Evolutionary conservation across 1,140 invertebrate genomes (phyloP), one percentile per base, ranked within the genome.

Genomic region (Tetragnatha versicolor): DNA sequence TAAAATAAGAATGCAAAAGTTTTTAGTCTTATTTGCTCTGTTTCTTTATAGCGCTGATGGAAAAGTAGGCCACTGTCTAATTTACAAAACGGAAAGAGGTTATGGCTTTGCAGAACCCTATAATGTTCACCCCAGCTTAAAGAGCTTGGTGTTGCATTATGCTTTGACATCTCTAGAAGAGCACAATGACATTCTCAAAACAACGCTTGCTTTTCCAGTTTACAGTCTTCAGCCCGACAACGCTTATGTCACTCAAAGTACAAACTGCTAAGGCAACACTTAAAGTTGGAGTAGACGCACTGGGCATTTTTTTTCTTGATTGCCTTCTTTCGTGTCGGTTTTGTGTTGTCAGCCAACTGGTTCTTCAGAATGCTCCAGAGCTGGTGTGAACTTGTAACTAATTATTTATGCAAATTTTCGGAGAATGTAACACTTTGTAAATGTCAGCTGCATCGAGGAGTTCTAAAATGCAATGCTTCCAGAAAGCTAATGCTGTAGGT

Each of bases 31-130:
- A 60, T 31, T 60, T 60, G 9, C 17, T 22, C 39, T 55, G 25
- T 5, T 35, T 49, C 10, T 27, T 53, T 39, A 2, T 42, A 80
- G 79, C 5, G 95, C 93, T 84, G 93, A 94, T 82, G 91, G 91
- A 49, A 91, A 88, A 75, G 91, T 95, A 2, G 95, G 94, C 81
- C 96, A 98, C 86, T 98, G 96, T 87, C 94, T 96, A 82, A 96
- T 98, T 81, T 91, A 92, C 83, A 90, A 93, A 85, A 94, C 93
- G 55, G 91, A 93, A 81, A 89, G 91, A 80, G 95, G 94, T 10
- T 95, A 90, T 84, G 96, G 96, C 17, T 98, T 98, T 87, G 93
- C 95, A 0, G 95, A 97, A 82, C 95, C 95, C 9, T 97, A 94
- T 86, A 94, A 95, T 84, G 94, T 97, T 80, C 95, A 97, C 85